Conservation (phyloP, 2,888 invertebrate species). For the Campaea margaritaria region DNA sequence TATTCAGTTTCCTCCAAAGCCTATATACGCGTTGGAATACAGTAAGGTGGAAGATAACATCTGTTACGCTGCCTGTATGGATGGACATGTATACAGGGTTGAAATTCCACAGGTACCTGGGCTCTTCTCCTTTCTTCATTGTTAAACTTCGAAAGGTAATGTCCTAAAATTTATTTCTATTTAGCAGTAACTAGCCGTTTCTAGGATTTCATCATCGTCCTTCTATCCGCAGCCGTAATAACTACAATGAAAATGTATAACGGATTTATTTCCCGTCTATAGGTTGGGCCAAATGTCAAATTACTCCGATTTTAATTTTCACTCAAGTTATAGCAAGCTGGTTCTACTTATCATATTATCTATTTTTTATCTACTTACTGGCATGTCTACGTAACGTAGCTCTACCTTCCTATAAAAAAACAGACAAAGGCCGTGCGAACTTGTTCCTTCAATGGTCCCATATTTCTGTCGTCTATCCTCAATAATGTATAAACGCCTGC, state of each 20-base stretch:
- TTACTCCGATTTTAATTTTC: too few species aligned
- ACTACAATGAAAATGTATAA: too few species aligned
- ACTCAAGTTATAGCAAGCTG: too few species aligned
- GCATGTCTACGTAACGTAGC: background rate
- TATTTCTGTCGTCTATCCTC: constrained; percentile 31
- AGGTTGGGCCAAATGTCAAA: too few species aligned
- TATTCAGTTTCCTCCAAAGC: constrained; percentile 77
- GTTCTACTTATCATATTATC: too few species aligned
- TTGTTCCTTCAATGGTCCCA: constrained; percentile 25
- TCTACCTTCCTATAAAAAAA: constrained; percentile 9
- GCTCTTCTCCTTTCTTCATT: too few species aligned
- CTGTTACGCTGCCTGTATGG: constrained; percentile 76
- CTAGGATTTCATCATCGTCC: too few species aligned
- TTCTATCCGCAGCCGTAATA: too few species aligned
- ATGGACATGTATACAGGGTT: constrained; percentile 72
- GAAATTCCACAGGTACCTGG: constrained; percentile 69
- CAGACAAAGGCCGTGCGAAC: constrained; percentile 26
- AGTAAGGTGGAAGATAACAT: constrained; percentile 67
- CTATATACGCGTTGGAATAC: constrained; percentile 71
- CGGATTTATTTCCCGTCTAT: too few species aligned
- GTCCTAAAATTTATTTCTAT: too few species aligned
- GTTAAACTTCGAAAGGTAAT: too few species aligned
- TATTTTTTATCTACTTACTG: background rate
- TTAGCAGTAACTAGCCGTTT: too few species aligned
- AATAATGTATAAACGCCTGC: constrained; percentile 38